Percentiles rank a stretch among this genome's conserved stretches.
phyloP scores from a whole-genome alignment of 2,888 invertebrate species.

The Heliconius hortense region DNA sequence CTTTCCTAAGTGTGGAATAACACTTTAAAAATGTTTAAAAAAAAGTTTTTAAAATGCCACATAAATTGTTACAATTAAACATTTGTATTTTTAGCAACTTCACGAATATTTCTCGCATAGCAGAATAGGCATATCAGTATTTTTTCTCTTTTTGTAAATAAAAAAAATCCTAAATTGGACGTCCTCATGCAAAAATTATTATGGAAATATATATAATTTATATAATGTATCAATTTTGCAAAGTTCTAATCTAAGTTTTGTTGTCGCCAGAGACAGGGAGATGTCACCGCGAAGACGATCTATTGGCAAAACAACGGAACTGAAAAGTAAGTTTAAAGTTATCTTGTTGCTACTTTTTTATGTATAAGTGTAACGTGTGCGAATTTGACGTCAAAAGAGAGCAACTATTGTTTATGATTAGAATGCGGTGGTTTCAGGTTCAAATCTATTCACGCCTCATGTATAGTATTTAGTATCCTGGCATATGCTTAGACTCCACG shows the following conservation, averaged over 20 bases:
- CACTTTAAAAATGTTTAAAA: too few relatives aligned
- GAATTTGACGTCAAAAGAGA: not conserved
- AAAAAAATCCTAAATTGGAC: not conserved
- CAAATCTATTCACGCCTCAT: not conserved
- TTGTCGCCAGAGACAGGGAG: constrained; percentile 83
- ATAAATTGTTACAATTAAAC: not conserved
- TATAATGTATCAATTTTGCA: constrained; percentile 24
- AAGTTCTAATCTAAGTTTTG: constrained; percentile 79
- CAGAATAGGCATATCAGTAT: too few relatives aligned
- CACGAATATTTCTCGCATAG: too few relatives aligned
- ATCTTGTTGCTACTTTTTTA: not conserved
- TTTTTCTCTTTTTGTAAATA: not conserved
- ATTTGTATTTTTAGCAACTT: not conserved
- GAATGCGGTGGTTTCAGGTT: not conserved
- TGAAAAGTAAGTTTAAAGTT: constrained; percentile 71
- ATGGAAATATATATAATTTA: not conserved
- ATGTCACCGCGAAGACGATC: constrained; percentile 83
- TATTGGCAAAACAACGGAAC: constrained; percentile 73
- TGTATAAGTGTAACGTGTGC: not conserved
- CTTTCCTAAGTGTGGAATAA: too few relatives aligned
- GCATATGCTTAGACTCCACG: not conserved
- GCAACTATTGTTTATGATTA: not conserved
- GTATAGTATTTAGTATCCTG: not conserved
- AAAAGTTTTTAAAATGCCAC: too few relatives aligned
- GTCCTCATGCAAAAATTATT: not conserved